These are phyloP conservation scores for Euspilapteryx auroguttella DNA, from an alignment of 2,888 invertebrate species.

Conservation along the genomic window DNA sequence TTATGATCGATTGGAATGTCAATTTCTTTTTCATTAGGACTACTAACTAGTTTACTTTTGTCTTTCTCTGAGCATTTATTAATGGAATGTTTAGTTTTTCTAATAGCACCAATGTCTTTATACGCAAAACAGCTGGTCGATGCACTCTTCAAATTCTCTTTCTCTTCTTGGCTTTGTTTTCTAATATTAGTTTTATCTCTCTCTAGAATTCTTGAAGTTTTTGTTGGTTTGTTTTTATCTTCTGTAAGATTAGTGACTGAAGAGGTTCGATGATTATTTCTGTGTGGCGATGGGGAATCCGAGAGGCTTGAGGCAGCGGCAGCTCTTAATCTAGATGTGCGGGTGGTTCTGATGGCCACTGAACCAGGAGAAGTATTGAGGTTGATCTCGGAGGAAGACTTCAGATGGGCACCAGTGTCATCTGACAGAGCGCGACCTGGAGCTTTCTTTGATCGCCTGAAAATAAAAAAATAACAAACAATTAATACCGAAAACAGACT, in stretches of 20 bases:
- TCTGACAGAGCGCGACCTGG: slow-evolving; percentile 27
- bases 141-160: slow-evolving; percentile 32
- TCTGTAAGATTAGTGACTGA: slow-evolving; percentile 41
- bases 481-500: too few relatives aligned
- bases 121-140: slow-evolving; percentile 22
- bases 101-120: slow-evolving; percentile 55
- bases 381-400: slow-evolving; percentile 50
- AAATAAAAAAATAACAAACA: slow-evolving; percentile 22
- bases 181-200: slow-evolving; percentile 35
- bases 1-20: slow-evolving; percentile 11
- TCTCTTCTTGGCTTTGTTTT: slow-evolving; percentile 30
- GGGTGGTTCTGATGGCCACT: slow-evolving; percentile 68
- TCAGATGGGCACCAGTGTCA: slow-evolving; percentile 29
- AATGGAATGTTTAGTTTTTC: slow-evolving; percentile 56
- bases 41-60: slow-evolving; percentile 40
- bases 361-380: slow-evolving; percentile 42
- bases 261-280: slow-evolving; percentile 40
- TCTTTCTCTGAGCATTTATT: slow-evolving; percentile 53
- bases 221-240: slow-evolving; percentile 32
- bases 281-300: slow-evolving; percentile 26
- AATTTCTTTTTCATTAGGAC: slow-evolving; percentile 24
- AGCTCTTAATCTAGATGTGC: slow-evolving; percentile 71
- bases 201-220: slow-evolving; percentile 38
- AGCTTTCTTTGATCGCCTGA: slow-evolving; percentile 34
- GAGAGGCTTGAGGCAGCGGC: slow-evolving; percentile 47